A percentile compares a stretch with the other conserved stretches of the same genome.
phyloP scores from a whole-genome alignment of 2,888 invertebrate genomes.

The Pheosia gnoma region DNA sequence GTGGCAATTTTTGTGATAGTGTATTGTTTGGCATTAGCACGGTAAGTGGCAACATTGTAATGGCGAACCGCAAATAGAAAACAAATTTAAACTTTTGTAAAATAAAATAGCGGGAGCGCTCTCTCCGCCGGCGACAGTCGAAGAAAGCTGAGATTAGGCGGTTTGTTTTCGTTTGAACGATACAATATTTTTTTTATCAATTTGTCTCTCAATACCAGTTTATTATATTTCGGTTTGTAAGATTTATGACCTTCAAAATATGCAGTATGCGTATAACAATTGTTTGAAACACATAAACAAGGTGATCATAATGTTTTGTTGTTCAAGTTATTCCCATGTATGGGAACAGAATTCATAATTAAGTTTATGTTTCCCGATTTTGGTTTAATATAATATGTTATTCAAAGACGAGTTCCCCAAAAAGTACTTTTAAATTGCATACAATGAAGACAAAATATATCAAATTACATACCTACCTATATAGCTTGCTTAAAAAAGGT shows the following conservation, averaged over 20 bases:
- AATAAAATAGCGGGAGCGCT: slow-evolving; percentile 47
- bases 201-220: not conserved
- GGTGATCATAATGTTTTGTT: slow-evolving; percentile 2
- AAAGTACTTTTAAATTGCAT: not conserved
- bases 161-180: slow-evolving; percentile 38
- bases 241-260: not conserved
- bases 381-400: no score
- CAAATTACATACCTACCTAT: no score
- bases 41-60: slow-evolving; percentile 49
- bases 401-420: no score
- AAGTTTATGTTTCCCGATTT: not conserved
- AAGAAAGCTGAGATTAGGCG: slow-evolving; percentile 59
- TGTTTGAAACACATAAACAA: not conserved
- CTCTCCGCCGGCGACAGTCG: slow-evolving; percentile 48
- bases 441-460: not conserved
- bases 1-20: slow-evolving; percentile 66
- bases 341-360: not conserved
- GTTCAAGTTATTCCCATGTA: not conserved
- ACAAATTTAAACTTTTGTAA: slow-evolving; percentile 47
- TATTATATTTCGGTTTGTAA: not conserved
- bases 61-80: slow-evolving; percentile 18
- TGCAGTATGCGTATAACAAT: not conserved
- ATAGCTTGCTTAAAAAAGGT: not conserved
- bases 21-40: slow-evolving; percentile 49
- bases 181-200: slow-evolving; percentile 10